phyloP scores from a whole-genome alignment of 2,797 vertebrate species.

The Manis javanica region DNA sequence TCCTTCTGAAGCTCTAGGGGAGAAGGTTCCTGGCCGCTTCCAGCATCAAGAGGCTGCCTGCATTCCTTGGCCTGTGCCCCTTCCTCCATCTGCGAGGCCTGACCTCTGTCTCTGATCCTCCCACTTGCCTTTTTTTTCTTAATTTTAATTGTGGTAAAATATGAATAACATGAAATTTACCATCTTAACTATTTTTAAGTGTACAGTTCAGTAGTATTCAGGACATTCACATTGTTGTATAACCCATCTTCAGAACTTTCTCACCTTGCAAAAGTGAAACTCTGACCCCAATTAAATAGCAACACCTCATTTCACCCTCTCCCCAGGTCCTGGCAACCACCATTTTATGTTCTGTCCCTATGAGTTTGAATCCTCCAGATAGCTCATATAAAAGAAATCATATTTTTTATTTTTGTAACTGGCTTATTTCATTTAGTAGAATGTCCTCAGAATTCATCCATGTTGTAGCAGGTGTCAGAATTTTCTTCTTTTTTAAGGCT shows the following conservation, averaged over 20 bases:
- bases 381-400: background rate
- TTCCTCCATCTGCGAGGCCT: background rate
- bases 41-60: background rate
- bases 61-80: background rate
- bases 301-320: background rate
- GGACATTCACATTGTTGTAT: background rate
- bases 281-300: background rate
- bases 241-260: background rate
- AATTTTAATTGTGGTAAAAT: background rate
- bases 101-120: background rate
- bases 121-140: background rate
- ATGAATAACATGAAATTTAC: background rate
- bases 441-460: slow-evolving; percentile 5
- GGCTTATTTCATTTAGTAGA: background rate
- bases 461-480: background rate
- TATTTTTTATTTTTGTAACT: background rate
- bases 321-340: background rate
- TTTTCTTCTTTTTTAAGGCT: slow-evolving; percentile 28
- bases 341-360: background rate
- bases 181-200: background rate
- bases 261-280: slow-evolving; percentile 24
- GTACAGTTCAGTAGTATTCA: background rate
- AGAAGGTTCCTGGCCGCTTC: background rate
- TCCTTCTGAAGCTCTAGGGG: background rate
- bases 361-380: slow-evolving; percentile 1